These are phyloP conservation scores for Acanthochromis polyacanthus DNA, from an alignment of 2,113 vertebrate genomes.

Conservation along the genomic window DNA sequence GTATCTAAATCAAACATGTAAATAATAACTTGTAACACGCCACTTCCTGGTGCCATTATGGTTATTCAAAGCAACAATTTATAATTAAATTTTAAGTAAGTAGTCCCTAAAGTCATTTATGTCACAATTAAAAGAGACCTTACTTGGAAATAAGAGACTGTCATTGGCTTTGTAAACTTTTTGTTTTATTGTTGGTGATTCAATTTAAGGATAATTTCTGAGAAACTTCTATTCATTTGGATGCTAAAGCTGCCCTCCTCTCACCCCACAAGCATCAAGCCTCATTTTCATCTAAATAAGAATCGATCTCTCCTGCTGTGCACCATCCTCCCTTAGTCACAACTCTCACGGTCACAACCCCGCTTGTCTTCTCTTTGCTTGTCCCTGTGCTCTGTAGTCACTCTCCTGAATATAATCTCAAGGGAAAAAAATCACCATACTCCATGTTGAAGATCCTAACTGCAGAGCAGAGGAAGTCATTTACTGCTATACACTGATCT, in stretches of 20 bases:
- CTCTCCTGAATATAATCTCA: slow-evolving; percentile 56
- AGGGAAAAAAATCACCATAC: slow-evolving; percentile 35
- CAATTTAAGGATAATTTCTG: slow-evolving; percentile 71
- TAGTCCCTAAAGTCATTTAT: slow-evolving; percentile 31
- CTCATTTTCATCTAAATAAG: slow-evolving; percentile 91
- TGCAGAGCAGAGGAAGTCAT: slow-evolving; percentile 19
- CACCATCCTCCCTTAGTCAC: slow-evolving; percentile 80
- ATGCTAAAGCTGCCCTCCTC: slow-evolving; percentile 82
- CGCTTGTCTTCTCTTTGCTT: slow-evolving; percentile 72
- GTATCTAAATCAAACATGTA: slow-evolving; percentile 40
- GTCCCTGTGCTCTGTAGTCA: slow-evolving; percentile 61
- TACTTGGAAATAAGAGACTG: slow-evolving; percentile 51
- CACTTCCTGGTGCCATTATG: slow-evolving; percentile 9
- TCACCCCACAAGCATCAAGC: slow-evolving; percentile 83
- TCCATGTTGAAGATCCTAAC: slow-evolving; percentile 33
- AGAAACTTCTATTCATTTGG: slow-evolving; percentile 79
- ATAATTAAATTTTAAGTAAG: slow-evolving; percentile 29
- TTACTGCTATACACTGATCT: neutral
- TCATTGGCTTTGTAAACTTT: slow-evolving; percentile 64
- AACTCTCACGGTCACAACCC: slow-evolving; percentile 82
- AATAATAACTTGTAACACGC: slow-evolving; percentile 1
- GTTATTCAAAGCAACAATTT: slow-evolving; percentile 18
- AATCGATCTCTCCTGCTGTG: slow-evolving; percentile 86
- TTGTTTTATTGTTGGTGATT: slow-evolving; percentile 60
- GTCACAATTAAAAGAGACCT: slow-evolving; percentile 39